Base-by-base conservation (phyloP, 30 jellyfish, hydroid and myxozoan species). In the Rhopilema esculentum region DNA sequence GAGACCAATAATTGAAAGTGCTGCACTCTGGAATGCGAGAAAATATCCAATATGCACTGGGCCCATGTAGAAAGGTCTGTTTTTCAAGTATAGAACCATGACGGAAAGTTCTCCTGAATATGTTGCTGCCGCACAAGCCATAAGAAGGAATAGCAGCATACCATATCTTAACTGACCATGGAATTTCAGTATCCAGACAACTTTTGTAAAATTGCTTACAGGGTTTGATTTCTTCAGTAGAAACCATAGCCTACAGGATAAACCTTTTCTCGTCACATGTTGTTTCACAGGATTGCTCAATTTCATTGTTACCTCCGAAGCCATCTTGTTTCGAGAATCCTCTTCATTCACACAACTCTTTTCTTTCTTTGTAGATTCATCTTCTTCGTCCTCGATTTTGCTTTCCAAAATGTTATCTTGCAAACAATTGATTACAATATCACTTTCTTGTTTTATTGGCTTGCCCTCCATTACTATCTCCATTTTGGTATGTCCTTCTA, bases 11-110 rank as follows among this genome's bases (percentile, higher is more conserved):
- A 72, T 28, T 65, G 63, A 18, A 0, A 72, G 27, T 0, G 48
- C 15, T 12, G 27, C 68, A 28, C 66, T 72, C 31, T 72, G 31
- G 57, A 17, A 72, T 16, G 83, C 83, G 16, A 72, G 29, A 1
- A 72, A 72, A 40, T 0, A 23, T 26, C 83, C 83, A 18, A 72
- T 40, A 4, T 40, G 19, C n/a, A 24, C 28, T 1, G 66, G 26
- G 26, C 57, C 66, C 51, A 72, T 24, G 25, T 25, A 72, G 83
- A 72, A 72, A 16, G 83, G 83, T 15, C 27, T 21, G 68, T 18
- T 28, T 19, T 72, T 72, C 8, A 72, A n/a, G 83, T 72, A 72
- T 18, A 25, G 26, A 23, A 72, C 83, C 19, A 72, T 19, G 24
- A 72, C 30, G 57, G 32, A 1, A 65, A 72, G 51, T 65, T 72